phyloP scores from a whole-genome alignment of 2,797 vertebrate species.

The Chelonia mydas region DNA sequence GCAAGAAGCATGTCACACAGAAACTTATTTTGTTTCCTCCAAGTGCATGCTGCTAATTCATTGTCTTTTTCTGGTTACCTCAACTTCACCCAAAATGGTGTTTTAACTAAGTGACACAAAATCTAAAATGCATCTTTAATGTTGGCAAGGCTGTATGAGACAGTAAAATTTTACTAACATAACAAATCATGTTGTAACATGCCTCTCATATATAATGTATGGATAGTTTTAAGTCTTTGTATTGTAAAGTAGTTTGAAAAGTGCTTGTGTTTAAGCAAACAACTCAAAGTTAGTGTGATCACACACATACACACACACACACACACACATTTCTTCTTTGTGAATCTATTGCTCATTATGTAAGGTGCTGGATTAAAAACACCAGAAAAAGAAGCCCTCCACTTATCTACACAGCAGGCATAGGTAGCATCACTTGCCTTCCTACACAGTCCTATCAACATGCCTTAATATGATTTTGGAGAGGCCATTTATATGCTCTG shows the following conservation, averaged over 20 bases:
- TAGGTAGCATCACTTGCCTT: not conserved
- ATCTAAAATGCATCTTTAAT: not conserved
- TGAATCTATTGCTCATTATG: not conserved
- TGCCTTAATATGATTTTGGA: not conserved
- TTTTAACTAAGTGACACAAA: not conserved
- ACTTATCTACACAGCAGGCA: not conserved
- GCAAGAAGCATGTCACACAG: not conserved
- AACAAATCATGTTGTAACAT: not conserved
- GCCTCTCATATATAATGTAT: not conserved
- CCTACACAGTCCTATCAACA: not conserved
- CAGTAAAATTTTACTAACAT: not conserved
- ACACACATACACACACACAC: accelerated
- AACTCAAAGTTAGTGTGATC: not conserved
- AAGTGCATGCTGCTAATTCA: not conserved
- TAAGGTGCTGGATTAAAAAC: not conserved
- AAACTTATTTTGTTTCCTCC: not conserved
- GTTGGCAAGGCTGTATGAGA: not conserved
- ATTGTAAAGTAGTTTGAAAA: slow-evolving; percentile 3
- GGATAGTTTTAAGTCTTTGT: not conserved
- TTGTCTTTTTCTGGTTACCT: not conserved
- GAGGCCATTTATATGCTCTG: not conserved
- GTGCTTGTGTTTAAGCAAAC: slow-evolving; percentile 12
- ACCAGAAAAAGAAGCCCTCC: not conserved
- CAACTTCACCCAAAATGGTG: not conserved
- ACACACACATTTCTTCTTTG: not conserved